Evolutionary conservation across 2,797 vertebrate species (phyloP), one percentile per base, ranked within the genome.

Genomic region (Trematomus bernacchii): DNA sequence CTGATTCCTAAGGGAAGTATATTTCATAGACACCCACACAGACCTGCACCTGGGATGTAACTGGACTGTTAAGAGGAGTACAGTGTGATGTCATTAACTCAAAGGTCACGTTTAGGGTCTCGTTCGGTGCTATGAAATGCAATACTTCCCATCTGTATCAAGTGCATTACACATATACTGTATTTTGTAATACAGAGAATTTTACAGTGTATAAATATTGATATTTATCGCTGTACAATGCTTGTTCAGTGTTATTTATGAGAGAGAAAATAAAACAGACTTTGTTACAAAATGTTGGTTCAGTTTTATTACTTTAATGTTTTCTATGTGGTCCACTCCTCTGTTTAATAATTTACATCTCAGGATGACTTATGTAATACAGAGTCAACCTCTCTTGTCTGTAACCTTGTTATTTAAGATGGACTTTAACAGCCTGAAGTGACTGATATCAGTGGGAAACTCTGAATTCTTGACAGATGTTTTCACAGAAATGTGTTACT

Each of bases 191-290:
- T 94, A 94, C 93, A 94, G 92, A 94, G 85, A 91, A 86, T 93
- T 94, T 93, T 93, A 92, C 94, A 93, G 92, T 94, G 94, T 93
- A 93, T 94, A 93, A 95, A 92, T 93, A 89, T 86, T 71, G 77
- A 89, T 92, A 94, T 94, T 92, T 94, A 96, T 95, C 91, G 77
- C 95, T 95, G 93, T 95, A 94, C 57, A 61, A 93, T 90, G 93
- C 94, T 94, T 95, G 93, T 94, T 94, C 89, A 93, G 93, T 95
- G 94, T 95, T 96, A 95, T 96, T 95, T 96, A 95, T 95, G 90
- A 94, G 82, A 91, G 80, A 90, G 81, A 93, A 86, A 95, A 92
- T 91, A 91, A 91, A 92, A 91, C 59, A 46, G 67, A 85, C 71
- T 92, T 94, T 93, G 80, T 82, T 91, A 89, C 44, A 74, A 77